phyloP scores from a whole-genome alignment of 1,140 invertebrate species.

The Dufourea novaeangliae region DNA sequence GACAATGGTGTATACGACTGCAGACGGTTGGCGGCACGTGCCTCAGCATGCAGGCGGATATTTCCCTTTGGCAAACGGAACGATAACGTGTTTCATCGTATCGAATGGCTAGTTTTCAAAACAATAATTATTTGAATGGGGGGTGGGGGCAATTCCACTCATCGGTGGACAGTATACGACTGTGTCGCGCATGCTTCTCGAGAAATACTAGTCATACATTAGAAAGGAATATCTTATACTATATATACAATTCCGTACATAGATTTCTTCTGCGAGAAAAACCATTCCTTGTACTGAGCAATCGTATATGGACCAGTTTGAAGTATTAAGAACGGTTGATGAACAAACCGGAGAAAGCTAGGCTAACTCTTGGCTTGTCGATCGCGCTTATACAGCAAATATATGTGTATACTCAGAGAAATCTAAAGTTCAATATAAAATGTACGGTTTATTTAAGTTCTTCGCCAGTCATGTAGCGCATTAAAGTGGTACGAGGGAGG shows the following conservation, averaged over 20 bases:
- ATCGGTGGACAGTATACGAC: not conserved
- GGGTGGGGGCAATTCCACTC: not conserved
- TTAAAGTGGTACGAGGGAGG: not conserved
- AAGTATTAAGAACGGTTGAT: slow-evolving; percentile 22
- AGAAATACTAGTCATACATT: not conserved
- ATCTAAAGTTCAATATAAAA: not conserved
- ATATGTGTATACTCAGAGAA: not conserved
- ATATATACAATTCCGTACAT: not conserved
- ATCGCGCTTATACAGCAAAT: not conserved
- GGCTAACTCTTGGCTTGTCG: not conserved
- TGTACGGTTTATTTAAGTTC: not conserved
- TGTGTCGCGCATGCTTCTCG: not conserved
- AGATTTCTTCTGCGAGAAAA: slow-evolving; percentile 10
- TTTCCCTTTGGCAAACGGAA: not conserved
- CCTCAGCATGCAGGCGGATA: not conserved
- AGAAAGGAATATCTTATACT: slow-evolving; percentile 5
- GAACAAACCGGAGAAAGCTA: slow-evolving; percentile 33
- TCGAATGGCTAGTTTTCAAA: not conserved
- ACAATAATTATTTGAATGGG: not conserved
- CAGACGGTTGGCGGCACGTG: slow-evolving; percentile 31
- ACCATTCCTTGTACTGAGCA: slow-evolving; percentile 2
- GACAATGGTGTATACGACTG: slow-evolving; percentile 43
- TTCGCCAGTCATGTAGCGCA: not conserved
- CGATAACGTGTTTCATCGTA: not conserved
- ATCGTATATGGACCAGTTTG: slow-evolving; percentile 25